These are phyloP conservation scores for Hestina assimilis DNA, from an alignment of 1,140 invertebrate genomes.

Conservation along the genomic window DNA sequence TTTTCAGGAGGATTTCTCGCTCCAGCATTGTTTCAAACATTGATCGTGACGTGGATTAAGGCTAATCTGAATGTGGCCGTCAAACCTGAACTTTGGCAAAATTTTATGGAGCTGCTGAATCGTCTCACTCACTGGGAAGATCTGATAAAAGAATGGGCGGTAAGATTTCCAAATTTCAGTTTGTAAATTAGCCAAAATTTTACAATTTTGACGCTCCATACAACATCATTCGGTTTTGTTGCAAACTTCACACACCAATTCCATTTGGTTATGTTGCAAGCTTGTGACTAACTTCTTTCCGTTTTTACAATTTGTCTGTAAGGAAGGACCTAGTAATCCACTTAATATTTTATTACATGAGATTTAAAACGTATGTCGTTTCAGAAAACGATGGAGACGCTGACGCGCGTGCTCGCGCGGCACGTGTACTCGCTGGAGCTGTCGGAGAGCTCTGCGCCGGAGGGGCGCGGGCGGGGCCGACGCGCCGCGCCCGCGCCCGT, in stretches of 20 bases:
- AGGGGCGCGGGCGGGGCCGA: conserved; percentile 25
- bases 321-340: no score
- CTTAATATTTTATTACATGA: no score
- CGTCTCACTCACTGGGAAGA: conserved; percentile 96
- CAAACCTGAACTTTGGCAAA: conserved; percentile 94
- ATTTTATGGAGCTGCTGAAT: conserved; percentile 92
- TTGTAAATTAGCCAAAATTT: no score
- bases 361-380: no score
- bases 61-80: conserved; percentile 97
- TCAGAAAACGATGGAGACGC: conserved; percentile 97
- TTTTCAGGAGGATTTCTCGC: conserved; percentile 83
- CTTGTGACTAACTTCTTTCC: no score
- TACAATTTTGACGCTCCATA: no score
- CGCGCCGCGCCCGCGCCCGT: conserved; percentile 30
- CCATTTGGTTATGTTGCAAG: no score
- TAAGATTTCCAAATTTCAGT: conserved; percentile 74
- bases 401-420: conserved; percentile 93
- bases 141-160: conserved; percentile 96
- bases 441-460: conserved; percentile 79
- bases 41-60: conserved; percentile 99
- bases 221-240: no score
- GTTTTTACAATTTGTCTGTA: no score
- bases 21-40: conserved; percentile 95
- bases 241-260: no score
- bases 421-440: conserved; percentile 96